Evolutionary conservation across 2,888 invertebrate genomes (phyloP).

Genomic region (Augiades crinisus): DNA sequence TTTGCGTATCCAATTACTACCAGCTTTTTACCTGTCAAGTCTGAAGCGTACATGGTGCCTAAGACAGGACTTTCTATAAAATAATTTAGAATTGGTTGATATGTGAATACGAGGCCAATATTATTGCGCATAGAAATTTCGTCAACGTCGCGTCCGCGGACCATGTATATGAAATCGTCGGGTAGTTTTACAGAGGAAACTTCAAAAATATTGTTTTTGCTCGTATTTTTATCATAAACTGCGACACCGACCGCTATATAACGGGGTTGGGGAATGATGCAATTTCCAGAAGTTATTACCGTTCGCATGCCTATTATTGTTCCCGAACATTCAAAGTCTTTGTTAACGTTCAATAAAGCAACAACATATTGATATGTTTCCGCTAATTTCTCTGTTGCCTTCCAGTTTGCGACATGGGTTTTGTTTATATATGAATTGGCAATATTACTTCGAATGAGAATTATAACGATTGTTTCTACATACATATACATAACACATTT

Average conservation of each 20-base stretch:
- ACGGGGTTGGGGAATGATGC: conserved; percentile 42
- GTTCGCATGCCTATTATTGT: conserved; percentile 46
- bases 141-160: conserved; percentile 40
- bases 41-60: conserved; percentile 46
- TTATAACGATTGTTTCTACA: background rate
- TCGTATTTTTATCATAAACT: conserved; percentile 37
- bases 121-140: conserved; percentile 52
- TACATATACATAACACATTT: background rate
- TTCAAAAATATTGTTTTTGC: conserved; percentile 40
- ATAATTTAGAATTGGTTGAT: conserved; percentile 40
- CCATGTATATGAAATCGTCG: conserved; percentile 46
- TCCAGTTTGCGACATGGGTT: conserved; percentile 30
- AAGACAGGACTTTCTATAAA: conserved; percentile 43
- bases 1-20: conserved; percentile 51
- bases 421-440: background rate
- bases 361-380: conserved; percentile 58
- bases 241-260: conserved; percentile 51
- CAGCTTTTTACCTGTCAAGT: conserved; percentile 46
- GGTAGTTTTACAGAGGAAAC: conserved; percentile 45
- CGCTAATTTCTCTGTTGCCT: conserved; percentile 48
- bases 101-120: conserved; percentile 52
- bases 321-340: conserved; percentile 54
- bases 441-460: background rate
- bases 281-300: conserved; percentile 58
- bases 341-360: conserved; percentile 45